These are phyloP conservation scores for Oenanthe melanoleuca DNA, from an alignment of 2,113 vertebrate species.

Conservation along the genomic window DNA sequence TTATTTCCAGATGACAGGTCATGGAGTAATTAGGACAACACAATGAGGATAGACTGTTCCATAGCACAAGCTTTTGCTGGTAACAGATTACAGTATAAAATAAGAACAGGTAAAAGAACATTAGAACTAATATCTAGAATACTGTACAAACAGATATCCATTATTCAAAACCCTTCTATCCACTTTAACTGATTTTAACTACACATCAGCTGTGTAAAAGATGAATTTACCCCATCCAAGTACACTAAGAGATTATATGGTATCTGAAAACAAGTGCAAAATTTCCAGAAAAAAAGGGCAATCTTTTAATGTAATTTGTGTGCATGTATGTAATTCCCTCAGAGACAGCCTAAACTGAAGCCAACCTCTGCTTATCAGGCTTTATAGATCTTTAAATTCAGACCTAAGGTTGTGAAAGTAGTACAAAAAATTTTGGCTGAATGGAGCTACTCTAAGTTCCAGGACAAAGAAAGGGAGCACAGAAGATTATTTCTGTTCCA, in stretches of 20 bases:
- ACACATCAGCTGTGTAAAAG: background rate
- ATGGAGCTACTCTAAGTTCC: background rate
- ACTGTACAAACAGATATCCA: background rate
- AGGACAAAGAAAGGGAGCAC: background rate
- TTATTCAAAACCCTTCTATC: background rate
- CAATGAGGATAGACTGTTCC: background rate
- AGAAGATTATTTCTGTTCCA: background rate
- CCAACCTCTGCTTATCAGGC: background rate
- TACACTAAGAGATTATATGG: background rate
- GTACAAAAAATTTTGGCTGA: background rate
- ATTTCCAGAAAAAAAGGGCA: background rate
- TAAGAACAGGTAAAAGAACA: background rate
- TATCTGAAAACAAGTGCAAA: background rate
- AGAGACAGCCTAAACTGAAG: background rate
- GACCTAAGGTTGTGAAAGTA: background rate
- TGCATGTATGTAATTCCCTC: fast-evolving
- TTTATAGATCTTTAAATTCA: background rate
- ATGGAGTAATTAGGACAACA: background rate
- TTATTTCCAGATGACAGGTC: background rate
- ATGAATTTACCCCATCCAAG: background rate
- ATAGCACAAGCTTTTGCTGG: background rate
- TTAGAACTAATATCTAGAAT: background rate
- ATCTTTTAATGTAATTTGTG: background rate
- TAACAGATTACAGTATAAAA: background rate
- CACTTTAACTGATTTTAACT: background rate